Evolutionary conservation across 2,888 invertebrate species (phyloP).

Genomic region (Macrosiphum euphorbiae): DNA sequence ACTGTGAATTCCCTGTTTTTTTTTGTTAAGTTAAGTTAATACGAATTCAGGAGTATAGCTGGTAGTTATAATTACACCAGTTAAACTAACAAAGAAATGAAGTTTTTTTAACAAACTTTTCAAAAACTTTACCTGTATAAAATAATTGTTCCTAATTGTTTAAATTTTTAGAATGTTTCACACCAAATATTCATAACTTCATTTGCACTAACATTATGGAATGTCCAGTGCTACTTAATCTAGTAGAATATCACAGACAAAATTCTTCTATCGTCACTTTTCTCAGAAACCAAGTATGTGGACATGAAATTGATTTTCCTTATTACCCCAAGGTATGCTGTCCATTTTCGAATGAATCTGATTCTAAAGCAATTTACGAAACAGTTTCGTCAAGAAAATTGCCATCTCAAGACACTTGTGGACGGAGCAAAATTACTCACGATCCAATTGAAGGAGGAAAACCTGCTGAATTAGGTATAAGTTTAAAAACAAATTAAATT

Average conservation of each 20-base stretch:
- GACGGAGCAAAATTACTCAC: not conserved
- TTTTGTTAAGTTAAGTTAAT: too few species aligned
- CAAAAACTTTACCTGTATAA: too few species aligned
- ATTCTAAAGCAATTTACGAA: not conserved
- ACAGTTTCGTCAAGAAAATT: slow-evolving; percentile 17
- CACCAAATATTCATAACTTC: slow-evolving; percentile 73
- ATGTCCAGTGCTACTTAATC: slow-evolving; percentile 73
- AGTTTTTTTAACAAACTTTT: too few species aligned
- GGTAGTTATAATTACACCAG: too few species aligned
- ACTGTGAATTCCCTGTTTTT: too few species aligned
- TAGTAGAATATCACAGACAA: slow-evolving; percentile 71
- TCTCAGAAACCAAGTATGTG: slow-evolving; percentile 80
- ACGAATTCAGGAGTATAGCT: too few species aligned
- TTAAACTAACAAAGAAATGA: too few species aligned
- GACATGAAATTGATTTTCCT: slow-evolving; percentile 74
- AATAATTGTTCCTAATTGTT: too few species aligned
- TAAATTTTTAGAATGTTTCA: slow-evolving; percentile 70
- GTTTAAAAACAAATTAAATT: not conserved
- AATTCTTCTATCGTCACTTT: slow-evolving; percentile 72
- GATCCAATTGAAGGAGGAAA: slow-evolving; percentile 47
- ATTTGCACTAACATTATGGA: slow-evolving; percentile 73
- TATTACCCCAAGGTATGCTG: slow-evolving; percentile 78
- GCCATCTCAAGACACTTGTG: slow-evolving; percentile 19
- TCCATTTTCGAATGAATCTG: slow-evolving; percentile 68
- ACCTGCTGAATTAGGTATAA: slow-evolving; percentile 49